Conservation (phyloP, 2,888 invertebrate genomes). For the Athripsodes cinereus region DNA sequence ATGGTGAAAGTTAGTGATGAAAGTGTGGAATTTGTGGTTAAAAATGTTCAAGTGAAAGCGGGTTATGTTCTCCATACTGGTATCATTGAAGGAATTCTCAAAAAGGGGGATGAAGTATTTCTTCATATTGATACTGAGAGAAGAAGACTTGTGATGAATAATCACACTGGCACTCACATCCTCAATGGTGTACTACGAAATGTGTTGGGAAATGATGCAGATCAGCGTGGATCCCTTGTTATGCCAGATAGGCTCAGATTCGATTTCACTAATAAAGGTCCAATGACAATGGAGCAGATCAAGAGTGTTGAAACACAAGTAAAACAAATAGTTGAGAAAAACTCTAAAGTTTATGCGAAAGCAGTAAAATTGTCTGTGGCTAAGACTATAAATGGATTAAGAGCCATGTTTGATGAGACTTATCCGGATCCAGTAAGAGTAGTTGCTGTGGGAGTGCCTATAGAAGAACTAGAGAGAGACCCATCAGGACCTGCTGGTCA, state of each 20-base stretch:
- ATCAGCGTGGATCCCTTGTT: constrained; percentile 95
- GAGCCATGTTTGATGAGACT: constrained; percentile 98
- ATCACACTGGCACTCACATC: constrained; percentile 97
- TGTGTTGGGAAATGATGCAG: constrained; percentile 85
- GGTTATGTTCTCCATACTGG: constrained; percentile 96
- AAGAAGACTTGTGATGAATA: constrained; percentile 92
- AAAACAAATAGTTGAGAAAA: constrained; percentile 67
- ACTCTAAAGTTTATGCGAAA: constrained; percentile 81
- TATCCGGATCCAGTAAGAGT: constrained; percentile 96
- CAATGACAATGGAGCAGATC: constrained; percentile 84
- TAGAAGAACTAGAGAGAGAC: constrained; percentile 82
- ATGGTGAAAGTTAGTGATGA: constrained; percentile 78
- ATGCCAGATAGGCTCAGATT: constrained; percentile 95
- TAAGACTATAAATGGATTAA: constrained; percentile 83
- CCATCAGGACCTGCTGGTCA: constrained; percentile 74
- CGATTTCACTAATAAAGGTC: constrained; percentile 93
- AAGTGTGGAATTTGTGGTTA: constrained; percentile 84
- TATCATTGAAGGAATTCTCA: constrained; percentile 74
- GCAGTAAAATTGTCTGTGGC: constrained; percentile 78
- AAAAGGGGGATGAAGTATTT: constrained; percentile 77
- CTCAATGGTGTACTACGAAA: constrained; percentile 90
- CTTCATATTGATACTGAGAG: constrained; percentile 80
- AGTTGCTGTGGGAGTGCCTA: constrained; percentile 88
- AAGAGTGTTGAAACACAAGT: constrained; percentile 78
- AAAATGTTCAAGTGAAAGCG: constrained; percentile 89